Base-by-base conservation (phyloP, 1,140 invertebrate species). In the Limonius californicus region DNA sequence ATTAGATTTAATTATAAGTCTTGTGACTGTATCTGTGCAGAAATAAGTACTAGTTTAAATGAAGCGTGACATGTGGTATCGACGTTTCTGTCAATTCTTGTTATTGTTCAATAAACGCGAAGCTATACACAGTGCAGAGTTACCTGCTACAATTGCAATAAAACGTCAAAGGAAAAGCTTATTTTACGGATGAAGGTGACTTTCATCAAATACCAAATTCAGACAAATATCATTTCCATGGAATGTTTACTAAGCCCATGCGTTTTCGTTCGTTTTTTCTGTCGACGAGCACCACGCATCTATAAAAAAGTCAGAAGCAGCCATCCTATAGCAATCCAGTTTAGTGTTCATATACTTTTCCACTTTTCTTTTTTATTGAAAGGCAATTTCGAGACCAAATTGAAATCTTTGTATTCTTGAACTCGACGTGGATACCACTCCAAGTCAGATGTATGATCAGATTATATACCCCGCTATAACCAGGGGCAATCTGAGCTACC, bases 301-400 rank as follows among this genome's bases (percentile, higher is more conserved):
- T 23, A 55, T 27, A 55, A 32, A 32, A 32, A 32, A 55, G 20
- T 55, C 54, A 23, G 20, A 55, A 55, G 54, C 20, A 23, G 54
- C 54, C 27, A 23, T 32, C 20, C 45, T 50, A 50, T 50, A 23
- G 27, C 68, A 67, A 68, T 71, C 64, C 62, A 68, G 67, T 73
- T 73, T 69, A 69, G 70, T 72, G 72, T 73, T 70, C 70, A 68
- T 70, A 69, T 68, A 70, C 65, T 69, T 69, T 70, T 65, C 61
- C 65, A 57, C 62, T 68, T 66, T 54, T 71, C 61, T 62, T 69
- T 69, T 73, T 70, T 71, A 74, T 73, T 69, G 73, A 73, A 74
- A 76, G 73, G 73, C 74, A 76, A 76, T 76, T 74, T 74, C 74
- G 65, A 69, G 69, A 63, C 71, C 72, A 76, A 76, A 76, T 76